Percentiles rank a stretch among this genome's conserved stretches.
Evolutionary conservation across 2,113 vertebrate genomes (phyloP).

Genomic region (Atherinomorus stipes): DNA sequence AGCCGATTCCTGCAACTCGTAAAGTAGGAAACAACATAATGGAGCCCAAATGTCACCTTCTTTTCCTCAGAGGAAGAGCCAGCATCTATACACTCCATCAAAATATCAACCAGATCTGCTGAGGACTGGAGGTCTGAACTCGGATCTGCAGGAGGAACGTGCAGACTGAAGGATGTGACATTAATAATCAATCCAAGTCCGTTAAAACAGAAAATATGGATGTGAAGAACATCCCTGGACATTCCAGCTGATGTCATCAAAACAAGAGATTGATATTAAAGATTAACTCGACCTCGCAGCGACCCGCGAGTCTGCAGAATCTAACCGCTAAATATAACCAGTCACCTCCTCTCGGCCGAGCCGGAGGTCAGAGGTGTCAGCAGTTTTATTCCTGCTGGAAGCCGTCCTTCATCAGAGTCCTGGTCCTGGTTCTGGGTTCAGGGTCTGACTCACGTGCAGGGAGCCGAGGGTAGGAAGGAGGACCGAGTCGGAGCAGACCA

Average conservation of each 20-base stretch:
- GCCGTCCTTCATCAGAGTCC: neutral
- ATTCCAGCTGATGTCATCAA: constrained; percentile 43
- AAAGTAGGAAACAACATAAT: neutral
- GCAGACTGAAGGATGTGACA: neutral
- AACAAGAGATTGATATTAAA: constrained; percentile 27
- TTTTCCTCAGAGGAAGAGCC: neutral
- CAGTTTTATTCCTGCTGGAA: neutral
- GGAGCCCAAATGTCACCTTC: neutral
- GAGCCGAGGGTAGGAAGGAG: too few relatives aligned
- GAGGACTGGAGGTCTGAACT: too few relatives aligned
- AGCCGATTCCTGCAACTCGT: neutral
- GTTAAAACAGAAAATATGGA: constrained; percentile 1
- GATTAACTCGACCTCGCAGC: constrained; percentile 15
- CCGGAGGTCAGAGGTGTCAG: constrained; percentile 4
- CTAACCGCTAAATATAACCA: constrained; percentile 43
- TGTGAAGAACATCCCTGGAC: neutral
- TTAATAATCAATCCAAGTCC: too few relatives aligned
- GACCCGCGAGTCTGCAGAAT: constrained; percentile 39
- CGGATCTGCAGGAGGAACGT: too few relatives aligned
- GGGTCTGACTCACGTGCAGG: too few relatives aligned
- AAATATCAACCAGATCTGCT: neutral
- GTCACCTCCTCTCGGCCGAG: constrained; percentile 10
- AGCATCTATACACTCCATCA: neutral
- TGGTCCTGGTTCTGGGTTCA: too few relatives aligned
- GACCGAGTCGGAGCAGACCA: too few relatives aligned